Percentiles rank a stretch among this genome's conserved stretches.
phyloP scores from a whole-genome alignment of 2,888 invertebrate genomes.

The Cremastinae sp. region DNA sequence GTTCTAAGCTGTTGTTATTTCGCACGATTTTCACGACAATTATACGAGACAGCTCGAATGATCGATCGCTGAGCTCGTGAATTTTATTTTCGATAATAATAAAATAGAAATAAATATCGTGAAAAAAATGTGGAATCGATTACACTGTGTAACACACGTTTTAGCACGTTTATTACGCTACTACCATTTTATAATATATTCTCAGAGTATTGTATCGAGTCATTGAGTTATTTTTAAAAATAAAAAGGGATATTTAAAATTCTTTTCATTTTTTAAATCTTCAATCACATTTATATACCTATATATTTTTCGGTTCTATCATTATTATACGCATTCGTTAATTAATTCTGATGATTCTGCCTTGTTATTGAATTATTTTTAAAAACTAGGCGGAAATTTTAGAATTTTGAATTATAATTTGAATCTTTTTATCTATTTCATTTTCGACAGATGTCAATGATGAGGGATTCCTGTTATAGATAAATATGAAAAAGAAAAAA shows the following conservation, averaged over 20 bases:
- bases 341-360: too few species aligned
- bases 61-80: too few species aligned
- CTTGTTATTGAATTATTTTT: too few species aligned
- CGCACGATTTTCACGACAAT: not conserved
- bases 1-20: constrained; percentile 58
- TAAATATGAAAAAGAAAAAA: too few species aligned
- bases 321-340: too few species aligned
- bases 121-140: constrained; percentile 13
- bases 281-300: not conserved
- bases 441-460: too few species aligned
- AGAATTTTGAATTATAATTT: too few species aligned
- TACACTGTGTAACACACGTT: constrained; percentile 25
- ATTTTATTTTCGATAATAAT: too few species aligned
- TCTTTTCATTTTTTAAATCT: not conserved
- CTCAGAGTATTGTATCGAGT: constrained; percentile 70
- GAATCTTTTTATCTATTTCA: too few species aligned
- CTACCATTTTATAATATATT: constrained; percentile 64
- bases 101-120: constrained; percentile 23
- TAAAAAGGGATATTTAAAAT: constrained; percentile 71
- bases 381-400: too few species aligned
- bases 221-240: constrained; percentile 70
- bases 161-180: constrained; percentile 33
- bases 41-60: not conserved
- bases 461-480: too few species aligned
- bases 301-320: not conserved